phyloP scores from a whole-genome alignment of 2,888 invertebrate species.

The Oithona nana region DNA sequence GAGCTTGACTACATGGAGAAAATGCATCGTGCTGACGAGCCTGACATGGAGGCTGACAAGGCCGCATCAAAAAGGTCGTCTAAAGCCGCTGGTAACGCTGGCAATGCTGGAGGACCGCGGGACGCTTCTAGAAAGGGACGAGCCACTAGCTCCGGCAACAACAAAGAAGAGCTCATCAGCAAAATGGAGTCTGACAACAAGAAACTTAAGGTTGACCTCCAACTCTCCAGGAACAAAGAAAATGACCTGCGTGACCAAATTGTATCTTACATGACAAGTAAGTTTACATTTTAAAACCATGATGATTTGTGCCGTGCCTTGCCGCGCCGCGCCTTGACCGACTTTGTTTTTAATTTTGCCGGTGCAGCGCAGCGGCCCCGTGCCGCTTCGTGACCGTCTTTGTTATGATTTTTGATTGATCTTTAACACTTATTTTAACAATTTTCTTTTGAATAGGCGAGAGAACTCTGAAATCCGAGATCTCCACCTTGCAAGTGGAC shows the following conservation, averaged over 20 bases:
- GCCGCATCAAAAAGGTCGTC: background rate
- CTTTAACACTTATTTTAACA: background rate
- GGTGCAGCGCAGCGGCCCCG: too few relatives aligned
- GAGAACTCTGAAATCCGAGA: constrained; percentile 45
- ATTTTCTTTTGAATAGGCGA: constrained; percentile 34
- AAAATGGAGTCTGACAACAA: constrained; percentile 53
- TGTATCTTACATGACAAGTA: constrained; percentile 23
- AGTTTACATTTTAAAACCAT: background rate
- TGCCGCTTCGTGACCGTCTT: too few relatives aligned
- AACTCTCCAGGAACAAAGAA: constrained; percentile 47
- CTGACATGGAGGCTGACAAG: background rate
- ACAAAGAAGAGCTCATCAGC: constrained; percentile 25
- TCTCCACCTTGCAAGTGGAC: constrained; percentile 58
- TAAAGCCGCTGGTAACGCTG: background rate
- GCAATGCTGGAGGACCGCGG: background rate
- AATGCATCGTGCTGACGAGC: background rate
- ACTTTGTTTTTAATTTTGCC: too few relatives aligned
- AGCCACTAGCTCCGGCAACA: background rate
- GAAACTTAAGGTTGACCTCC: constrained; percentile 49
- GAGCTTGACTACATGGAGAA: background rate
- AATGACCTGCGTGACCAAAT: constrained; percentile 51
- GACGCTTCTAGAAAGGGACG: constrained; percentile 4
- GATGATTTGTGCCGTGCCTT: background rate
- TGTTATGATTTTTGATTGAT: too few relatives aligned
- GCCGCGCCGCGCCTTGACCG: too few relatives aligned